Evolutionary conservation across 2,888 invertebrate genomes (phyloP), one percentile per base, ranked within the genome.

Genomic region (Synanthedon tipuliformis): DNA sequence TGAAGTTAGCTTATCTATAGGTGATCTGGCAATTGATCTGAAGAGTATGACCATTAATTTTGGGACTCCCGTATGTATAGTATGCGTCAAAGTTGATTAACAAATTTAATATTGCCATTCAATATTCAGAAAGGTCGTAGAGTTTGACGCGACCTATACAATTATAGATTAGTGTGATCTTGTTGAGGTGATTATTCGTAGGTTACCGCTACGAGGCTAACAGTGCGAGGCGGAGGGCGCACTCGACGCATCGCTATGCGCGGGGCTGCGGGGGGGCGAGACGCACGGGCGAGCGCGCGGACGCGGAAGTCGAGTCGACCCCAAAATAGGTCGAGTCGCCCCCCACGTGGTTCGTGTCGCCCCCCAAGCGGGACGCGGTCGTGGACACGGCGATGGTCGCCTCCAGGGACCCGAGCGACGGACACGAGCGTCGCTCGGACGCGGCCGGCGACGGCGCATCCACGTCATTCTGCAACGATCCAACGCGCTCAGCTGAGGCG

Each of bases 381-480:
- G 51, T 56, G 53, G 59, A 59, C 57, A 58, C 52, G 61, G 53
- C 59, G 55, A 59, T 55, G n/a, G 53, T 56, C 52, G 58, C 57
- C 52, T 58, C 68, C 65, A 67, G 63, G 68, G 69, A 73, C 62
- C 66, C 62, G 73, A 72, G 54, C 68, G 75, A 71, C 65, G 65
- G 72, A 68, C 68, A 60, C 53, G 81, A 78, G 59, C 67, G 61
- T 57, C 74, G 75, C 71, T 76, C 76, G 68, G 84, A 81, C 58
- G 75, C 67, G 60, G 75, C 65, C 76, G 85, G 85, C 68, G 85
- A 76, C 68, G 86, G 85, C 71, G 85, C 86, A 68, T 87, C 86
- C 76, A 85, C 84, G 69, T 87, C 86, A 86, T 86, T 86, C 86
- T 86, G 86, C 79, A 86, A 85, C 80, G 71, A 82, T 78, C 81